A percentile compares a stretch with the other conserved stretches of the same genome.
Evolutionary conservation across 2,888 invertebrate species (phyloP).

Genomic region (Elaeidobius kamerunicus): DNA sequence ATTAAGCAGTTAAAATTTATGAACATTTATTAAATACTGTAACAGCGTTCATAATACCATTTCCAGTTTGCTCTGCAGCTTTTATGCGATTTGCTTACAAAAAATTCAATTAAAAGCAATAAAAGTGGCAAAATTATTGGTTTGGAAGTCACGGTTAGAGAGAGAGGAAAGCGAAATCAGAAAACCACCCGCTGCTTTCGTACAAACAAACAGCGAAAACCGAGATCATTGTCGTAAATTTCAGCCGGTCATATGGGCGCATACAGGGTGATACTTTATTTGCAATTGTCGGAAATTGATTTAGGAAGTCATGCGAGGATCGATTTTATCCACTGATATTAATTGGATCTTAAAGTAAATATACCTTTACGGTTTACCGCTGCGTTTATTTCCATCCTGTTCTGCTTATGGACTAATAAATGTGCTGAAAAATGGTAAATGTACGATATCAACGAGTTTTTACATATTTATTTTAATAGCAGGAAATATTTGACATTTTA

Average conservation of each 20-base stretch:
- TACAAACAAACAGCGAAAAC: constrained; percentile 36
- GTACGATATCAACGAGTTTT: background rate
- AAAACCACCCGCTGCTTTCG: constrained; percentile 35
- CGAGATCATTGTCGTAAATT: constrained; percentile 33
- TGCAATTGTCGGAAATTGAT: constrained; percentile 28
- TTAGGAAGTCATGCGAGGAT: constrained; percentile 27
- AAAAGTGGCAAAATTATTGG: constrained; percentile 30
- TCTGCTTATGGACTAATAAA: background rate
- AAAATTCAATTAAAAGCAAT: constrained; percentile 31
- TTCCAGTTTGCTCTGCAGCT: constrained; percentile 9
- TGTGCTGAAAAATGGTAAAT: background rate
- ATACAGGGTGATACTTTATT: constrained; percentile 30
- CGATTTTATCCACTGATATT: constrained; percentile 21
- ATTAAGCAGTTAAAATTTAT: constrained; percentile 13
- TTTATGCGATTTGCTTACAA: constrained; percentile 9
- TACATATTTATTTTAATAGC: background rate
- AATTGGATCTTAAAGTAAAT: constrained; percentile 24
- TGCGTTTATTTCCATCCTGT: constrained; percentile 14
- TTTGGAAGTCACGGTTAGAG: constrained; percentile 24
- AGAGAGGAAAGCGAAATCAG: constrained; percentile 24
- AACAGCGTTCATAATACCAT: constrained; percentile 10
- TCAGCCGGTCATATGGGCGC: constrained; percentile 22
- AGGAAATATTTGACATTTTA: background rate
- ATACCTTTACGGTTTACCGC: constrained; percentile 18
- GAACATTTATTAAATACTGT: constrained; percentile 11